Evolutionary conservation across 2,888 invertebrate species (phyloP).

Genomic region (Xanthia togata): DNA sequence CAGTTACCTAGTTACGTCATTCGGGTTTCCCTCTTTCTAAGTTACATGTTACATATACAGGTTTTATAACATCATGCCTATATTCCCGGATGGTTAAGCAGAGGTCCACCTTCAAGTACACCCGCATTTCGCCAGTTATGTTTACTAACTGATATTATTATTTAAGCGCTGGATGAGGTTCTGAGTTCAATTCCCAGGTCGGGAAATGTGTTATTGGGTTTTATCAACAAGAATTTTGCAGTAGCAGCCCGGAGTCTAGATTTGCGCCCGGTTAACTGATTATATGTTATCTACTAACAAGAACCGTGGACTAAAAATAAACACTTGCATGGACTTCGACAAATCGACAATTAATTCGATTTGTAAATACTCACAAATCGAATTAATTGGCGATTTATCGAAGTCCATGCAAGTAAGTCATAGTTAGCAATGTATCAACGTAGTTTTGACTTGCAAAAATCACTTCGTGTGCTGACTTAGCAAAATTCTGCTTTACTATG

Average conservation of each 20-base stretch:
- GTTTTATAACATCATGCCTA: not conserved
- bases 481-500: not conserved
- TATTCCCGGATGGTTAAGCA: not conserved
- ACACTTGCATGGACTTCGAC: no score
- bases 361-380: not conserved
- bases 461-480: not conserved
- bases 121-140: not conserved
- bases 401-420: not conserved
- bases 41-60: not conserved
- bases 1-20: not conserved
- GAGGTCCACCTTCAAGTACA: not conserved
- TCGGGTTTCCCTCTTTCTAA: not conserved
- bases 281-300: not conserved
- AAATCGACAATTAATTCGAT: no score
- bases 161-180: not conserved
- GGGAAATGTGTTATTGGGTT: no score
- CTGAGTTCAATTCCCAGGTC: no score
- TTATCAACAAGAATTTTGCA: no score
- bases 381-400: not conserved
- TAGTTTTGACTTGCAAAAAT: conserved; percentile 14
- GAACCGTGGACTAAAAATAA: not conserved
- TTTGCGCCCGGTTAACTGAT: no score
- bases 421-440: not conserved
- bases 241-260: no score
- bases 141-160: no score